Evolutionary conservation across 1,140 invertebrate species (phyloP).

Genomic region (Brachionus sp.): DNA sequence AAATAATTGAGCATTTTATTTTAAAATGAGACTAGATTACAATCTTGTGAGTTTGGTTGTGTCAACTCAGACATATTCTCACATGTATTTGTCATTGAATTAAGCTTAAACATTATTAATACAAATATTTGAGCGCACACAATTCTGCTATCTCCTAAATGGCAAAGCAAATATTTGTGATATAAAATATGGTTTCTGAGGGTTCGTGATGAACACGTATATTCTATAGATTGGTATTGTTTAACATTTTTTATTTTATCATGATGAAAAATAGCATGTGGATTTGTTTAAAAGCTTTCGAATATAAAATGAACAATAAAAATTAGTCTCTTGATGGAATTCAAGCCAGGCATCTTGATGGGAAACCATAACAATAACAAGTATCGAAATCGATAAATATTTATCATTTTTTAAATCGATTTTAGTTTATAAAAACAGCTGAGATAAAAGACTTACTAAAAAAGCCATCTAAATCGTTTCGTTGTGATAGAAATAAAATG

Average conservation of each 20-base stretch:
- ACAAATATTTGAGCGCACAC: not conserved
- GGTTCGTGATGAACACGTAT: not conserved
- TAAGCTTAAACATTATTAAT: not conserved
- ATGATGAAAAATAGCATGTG: slow-evolving; percentile 8
- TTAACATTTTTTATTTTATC: slow-evolving; percentile 3
- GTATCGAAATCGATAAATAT: slow-evolving; percentile 5
- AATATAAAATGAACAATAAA: not conserved
- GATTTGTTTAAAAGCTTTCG: slow-evolving; percentile 8
- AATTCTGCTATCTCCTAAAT: not conserved
- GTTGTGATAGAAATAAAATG: not conserved
- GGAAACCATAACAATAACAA: slow-evolving; percentile 6
- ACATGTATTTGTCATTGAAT: not conserved
- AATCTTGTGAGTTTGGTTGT: not conserved
- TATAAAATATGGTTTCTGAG: not conserved
- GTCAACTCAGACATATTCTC: not conserved
- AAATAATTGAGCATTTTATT: not conserved
- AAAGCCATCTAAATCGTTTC: not conserved
- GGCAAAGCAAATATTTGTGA: slow-evolving; percentile 1
- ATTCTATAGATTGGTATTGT: not conserved
- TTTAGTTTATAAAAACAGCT: slow-evolving; percentile 4
- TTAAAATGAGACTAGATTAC: not conserved
- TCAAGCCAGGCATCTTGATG: slow-evolving; percentile 15
- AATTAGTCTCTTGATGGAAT: not conserved
- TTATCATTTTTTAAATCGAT: not conserved
- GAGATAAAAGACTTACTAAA: not conserved